These are phyloP conservation scores for Orthosia gothica DNA, from an alignment of 2,888 invertebrate genomes.

Conservation along the genomic window DNA sequence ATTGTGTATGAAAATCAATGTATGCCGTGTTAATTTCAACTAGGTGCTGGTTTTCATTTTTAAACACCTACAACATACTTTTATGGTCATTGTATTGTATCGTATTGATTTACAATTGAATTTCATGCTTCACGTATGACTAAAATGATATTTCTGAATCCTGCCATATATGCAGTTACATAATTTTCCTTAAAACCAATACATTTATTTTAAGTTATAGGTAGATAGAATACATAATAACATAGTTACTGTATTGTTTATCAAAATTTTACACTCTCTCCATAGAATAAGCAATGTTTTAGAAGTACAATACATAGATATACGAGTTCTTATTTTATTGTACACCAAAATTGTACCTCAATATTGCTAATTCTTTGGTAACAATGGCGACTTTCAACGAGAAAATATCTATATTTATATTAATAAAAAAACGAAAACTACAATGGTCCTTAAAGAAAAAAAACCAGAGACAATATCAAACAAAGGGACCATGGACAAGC, in stretches of 20 bases:
- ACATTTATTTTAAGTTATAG: neutral
- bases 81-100: neutral
- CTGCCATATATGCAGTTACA: neutral
- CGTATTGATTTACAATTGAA: neutral
- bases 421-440: neutral
- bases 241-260: too few species aligned
- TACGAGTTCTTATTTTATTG: too few species aligned
- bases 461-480: conserved; percentile 42
- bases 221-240: too few species aligned
- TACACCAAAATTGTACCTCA: too few species aligned
- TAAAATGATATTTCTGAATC: neutral
- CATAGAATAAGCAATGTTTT: too few species aligned
- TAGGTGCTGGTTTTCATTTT: neutral
- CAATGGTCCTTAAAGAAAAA: conserved; percentile 1
- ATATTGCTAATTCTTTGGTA: neutral
- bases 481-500: conserved; percentile 24
- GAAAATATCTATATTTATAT: too few species aligned
- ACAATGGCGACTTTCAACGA: neutral
- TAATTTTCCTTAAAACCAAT: neutral
- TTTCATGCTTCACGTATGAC: neutral
- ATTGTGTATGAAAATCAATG: neutral
- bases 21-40: neutral
- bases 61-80: neutral
- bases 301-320: too few species aligned
- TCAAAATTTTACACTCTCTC: too few species aligned